These are phyloP conservation scores for Tupaia chinensis DNA, from an alignment of 2,113 vertebrate species.

Conservation along the genomic window DNA sequence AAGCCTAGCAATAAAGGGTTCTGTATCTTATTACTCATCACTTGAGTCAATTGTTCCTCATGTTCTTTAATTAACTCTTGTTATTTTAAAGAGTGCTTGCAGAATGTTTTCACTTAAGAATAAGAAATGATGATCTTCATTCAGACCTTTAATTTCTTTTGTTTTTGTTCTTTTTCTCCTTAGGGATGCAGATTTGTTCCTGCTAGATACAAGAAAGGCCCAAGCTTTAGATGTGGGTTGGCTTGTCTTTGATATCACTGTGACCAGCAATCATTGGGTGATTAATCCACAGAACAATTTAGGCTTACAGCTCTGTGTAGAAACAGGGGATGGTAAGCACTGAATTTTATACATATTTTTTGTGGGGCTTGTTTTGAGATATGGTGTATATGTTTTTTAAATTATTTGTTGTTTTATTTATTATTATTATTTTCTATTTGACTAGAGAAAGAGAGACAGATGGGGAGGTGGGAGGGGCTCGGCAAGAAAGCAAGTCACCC, in stretches of 20 bases:
- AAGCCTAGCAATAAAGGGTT: background rate
- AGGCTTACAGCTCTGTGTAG: slow-evolving; percentile 96
- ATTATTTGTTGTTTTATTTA: no score
- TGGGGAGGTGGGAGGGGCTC: no score
- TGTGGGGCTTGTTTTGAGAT: background rate
- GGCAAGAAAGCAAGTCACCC: no score
- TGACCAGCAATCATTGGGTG: slow-evolving; percentile 99
- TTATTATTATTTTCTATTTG: no score
- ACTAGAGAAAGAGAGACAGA: no score
- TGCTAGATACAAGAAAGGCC: slow-evolving; percentile 94
- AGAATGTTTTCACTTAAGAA: slow-evolving; percentile 64
- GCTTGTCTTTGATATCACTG: slow-evolving; percentile 98
- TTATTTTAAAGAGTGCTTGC: slow-evolving; percentile 59
- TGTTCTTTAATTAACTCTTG: slow-evolving; percentile 55
- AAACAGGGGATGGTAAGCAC: slow-evolving; percentile 95
- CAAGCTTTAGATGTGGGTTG: slow-evolving; percentile 96
- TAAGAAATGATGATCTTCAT: slow-evolving; percentile 54
- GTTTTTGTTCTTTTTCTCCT: slow-evolving; percentile 74
- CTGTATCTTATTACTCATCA: slow-evolving; percentile 43
- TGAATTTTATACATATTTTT: slow-evolving; percentile 12
- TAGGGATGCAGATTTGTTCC: slow-evolving; percentile 97
- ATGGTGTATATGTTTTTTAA: background rate
- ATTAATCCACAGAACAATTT: slow-evolving; percentile 98
- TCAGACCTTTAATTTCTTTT: slow-evolving; percentile 62
- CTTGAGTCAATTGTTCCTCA: background rate